A percentile compares a stretch with the other conserved stretches of the same genome.
These are phyloP conservation scores for Eristalis intricaria DNA, from an alignment of 2,888 invertebrate genomes.

Conservation along the genomic window DNA sequence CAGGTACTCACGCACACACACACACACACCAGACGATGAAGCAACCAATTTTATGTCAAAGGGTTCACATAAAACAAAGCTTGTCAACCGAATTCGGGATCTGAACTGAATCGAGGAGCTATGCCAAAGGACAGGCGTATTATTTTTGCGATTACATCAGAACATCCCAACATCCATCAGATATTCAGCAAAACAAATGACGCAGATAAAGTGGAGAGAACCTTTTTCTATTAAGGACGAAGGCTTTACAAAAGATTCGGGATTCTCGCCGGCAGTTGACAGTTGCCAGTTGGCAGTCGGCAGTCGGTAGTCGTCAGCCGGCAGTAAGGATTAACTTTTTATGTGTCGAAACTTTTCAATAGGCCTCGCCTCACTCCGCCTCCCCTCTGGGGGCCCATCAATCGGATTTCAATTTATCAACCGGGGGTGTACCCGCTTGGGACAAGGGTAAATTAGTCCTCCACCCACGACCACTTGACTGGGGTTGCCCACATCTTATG, in stretches of 20 bases:
- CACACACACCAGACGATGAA: not conserved
- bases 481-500: conserved; percentile 52
- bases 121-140: conserved; percentile 53
- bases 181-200: conserved; percentile 62
- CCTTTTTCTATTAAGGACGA: conserved; percentile 59
- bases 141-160: conserved; percentile 59
- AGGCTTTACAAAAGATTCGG: conserved; percentile 39
- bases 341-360: conserved; percentile 60
- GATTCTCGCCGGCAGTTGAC: conserved; percentile 24
- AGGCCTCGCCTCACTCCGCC: not conserved
- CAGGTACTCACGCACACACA: not conserved
- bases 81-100: conserved; percentile 37
- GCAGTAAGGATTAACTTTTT: conserved; percentile 52
- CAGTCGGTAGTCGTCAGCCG: not conserved
- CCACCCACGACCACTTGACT: conserved; percentile 10
- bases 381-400: conserved; percentile 55
- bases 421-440: conserved; percentile 22
- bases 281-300: not conserved
- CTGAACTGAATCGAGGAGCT: conserved; percentile 44
- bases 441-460: conserved; percentile 59
- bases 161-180: conserved; percentile 49
- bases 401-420: conserved; percentile 70
- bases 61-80: conserved; percentile 57
- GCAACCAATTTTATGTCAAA: conserved; percentile 19
- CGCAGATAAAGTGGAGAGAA: conserved; percentile 48